Base-by-base conservation (phyloP, 2,888 invertebrate genomes). In the Dryococelus australis region DNA sequence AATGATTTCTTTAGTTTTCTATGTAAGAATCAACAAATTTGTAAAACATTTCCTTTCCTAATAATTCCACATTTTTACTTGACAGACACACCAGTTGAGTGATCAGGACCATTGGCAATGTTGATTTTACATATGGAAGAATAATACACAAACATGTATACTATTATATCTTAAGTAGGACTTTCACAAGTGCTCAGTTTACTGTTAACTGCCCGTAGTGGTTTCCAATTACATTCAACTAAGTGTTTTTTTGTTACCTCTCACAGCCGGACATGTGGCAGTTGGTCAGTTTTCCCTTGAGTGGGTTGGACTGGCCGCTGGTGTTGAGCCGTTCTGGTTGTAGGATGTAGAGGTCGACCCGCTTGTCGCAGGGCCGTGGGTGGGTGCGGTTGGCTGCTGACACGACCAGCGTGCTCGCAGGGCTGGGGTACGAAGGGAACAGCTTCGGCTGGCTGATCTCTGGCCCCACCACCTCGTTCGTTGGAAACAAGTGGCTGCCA, bases 181-280 rank as follows among this genome's bases (percentile, higher is more conserved):
- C 35, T 35, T 35, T 35, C 35, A 35, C 1, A 35, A 35, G 35
- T 35, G 35, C 35, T 35, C 35, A 35, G 35, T 35, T 35, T 35
- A 35, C 35, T 35, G 35, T 35, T 35, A 35, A 35, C 35, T 3
- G 35, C 35, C 35, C 35, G 4, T 35, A 35, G 35, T 4, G 35
- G 35, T 35, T 35, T 35, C 35, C 35, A 35, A 4, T 35, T n/a
- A n/a, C n/a, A n/a, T n/a, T n/a, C n/a, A n/a, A n/a, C n/a, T n/a
- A n/a, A n/a, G n/a, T n/a, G n/a, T n/a, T n/a, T 35, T 35, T 35
- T 35, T 35, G 35, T 90, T 91, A 96, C 96, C 97, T 96, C 92
- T 97, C 97, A 91, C 98, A 98, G 89, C 97, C 97, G 81, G 97
- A 97, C 87, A 95, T 95, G 91, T 97, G 97, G 91, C 97, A 98